Conservation (phyloP, 2,113 vertebrate species). For the Trichomycterus rosablanca region DNA sequence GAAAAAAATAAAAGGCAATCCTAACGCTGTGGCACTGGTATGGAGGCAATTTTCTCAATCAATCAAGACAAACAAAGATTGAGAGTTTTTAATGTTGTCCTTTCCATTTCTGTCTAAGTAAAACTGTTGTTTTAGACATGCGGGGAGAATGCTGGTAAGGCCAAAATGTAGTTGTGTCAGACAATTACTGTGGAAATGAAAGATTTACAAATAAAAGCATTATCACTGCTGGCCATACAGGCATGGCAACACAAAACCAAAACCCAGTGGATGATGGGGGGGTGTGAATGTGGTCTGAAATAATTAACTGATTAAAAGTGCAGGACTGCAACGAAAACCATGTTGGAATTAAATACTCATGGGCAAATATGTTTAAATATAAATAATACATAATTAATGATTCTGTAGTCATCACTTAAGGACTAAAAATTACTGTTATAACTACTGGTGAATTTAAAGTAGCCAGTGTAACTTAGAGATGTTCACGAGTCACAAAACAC, state of each 20-base stretch:
- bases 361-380: too few species aligned
- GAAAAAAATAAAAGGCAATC: conserved; percentile 13
- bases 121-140: too few species aligned
- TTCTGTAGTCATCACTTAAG: too few species aligned
- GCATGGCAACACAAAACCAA: conserved; percentile 48
- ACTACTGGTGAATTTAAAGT: too few species aligned
- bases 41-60: conserved; percentile 9
- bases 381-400: too few species aligned
- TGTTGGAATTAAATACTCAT: too few species aligned
- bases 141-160: too few species aligned
- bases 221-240: conserved; percentile 56
- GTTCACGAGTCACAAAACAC: too few species aligned
- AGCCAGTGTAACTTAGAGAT: too few species aligned
- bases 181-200: conserved; percentile 49
- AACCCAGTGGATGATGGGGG: conserved; percentile 56
- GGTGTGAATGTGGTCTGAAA: conserved; percentile 60
- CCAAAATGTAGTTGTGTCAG: conserved; percentile 25
- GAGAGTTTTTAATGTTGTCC: neutral
- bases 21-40: conserved; percentile 14
- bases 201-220: conserved; percentile 60
- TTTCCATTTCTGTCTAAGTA: too few species aligned
- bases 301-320: conserved; percentile 73
- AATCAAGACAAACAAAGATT: neutral
- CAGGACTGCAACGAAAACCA: conserved; percentile 59
- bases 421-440: too few species aligned